These are phyloP conservation scores for Peromyscus polionotus DNA, from an alignment of 2,113 vertebrate genomes.

Conservation along the genomic window DNA sequence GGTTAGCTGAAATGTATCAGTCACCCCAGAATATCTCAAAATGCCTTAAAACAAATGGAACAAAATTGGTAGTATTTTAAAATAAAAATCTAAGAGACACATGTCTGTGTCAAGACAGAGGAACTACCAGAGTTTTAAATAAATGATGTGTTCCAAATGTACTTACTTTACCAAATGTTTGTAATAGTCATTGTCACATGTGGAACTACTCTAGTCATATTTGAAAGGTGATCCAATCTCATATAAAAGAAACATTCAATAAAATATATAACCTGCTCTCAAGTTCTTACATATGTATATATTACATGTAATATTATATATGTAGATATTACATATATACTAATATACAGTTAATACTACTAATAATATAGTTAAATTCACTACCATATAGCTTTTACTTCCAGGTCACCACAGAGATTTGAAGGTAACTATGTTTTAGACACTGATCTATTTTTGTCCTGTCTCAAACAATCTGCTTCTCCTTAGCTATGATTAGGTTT, in stretches of 20 bases:
- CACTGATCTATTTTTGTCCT: background rate
- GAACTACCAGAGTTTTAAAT: background rate
- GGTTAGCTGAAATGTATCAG: background rate
- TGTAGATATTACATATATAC: background rate
- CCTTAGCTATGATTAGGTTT: background rate
- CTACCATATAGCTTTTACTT: background rate
- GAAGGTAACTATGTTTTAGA: background rate
- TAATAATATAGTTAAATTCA: background rate
- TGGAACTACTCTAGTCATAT: background rate
- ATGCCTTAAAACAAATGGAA: background rate
- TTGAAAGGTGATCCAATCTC: background rate
- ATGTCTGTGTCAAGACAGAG: background rate
- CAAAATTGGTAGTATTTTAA: conserved; percentile 6
- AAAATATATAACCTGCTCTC: background rate
- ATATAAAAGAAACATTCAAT: background rate
- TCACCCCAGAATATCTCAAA: background rate
- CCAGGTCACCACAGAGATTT: background rate
- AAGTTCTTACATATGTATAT: background rate
- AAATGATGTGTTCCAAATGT: background rate
- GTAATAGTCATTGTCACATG: background rate
- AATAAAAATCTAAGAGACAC: background rate
- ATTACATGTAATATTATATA: background rate
- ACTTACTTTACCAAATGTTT: background rate
- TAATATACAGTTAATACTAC: background rate
- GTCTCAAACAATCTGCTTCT: conserved; percentile 25